Evolutionary conservation across 2,113 vertebrate genomes (phyloP), one percentile per base, ranked within the genome.

Genomic region (Gasterosteus aculeatus): DNA sequence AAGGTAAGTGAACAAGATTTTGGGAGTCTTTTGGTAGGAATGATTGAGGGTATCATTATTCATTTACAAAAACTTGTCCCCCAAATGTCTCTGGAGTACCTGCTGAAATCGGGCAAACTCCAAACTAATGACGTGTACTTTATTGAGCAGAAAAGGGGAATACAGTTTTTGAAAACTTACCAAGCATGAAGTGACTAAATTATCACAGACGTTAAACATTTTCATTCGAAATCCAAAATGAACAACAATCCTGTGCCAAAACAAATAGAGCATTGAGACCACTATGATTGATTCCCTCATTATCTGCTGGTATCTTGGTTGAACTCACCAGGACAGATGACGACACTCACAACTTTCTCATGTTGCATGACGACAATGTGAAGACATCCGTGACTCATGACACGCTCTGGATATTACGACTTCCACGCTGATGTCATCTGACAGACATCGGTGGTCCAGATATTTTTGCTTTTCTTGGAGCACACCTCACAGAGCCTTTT

Each of bases 331-430:
- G 62, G 29, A 10, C 10, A 10, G 33, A 56, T 75, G 47, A 62
- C 12, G 33, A 84, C 57, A 67, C 69, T 35, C 65, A 68, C 29
- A 26, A 62, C 54, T 39, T 56, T 72, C 85, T 86, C 82, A 56
- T 14, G 56, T 89, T 88, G 67, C 82, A 83, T 90, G 88, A 83
- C 82, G 78, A 46, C 83, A 83, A 75, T 75, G 59, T 35, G 51
- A 79, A 88, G 82, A 84, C 82, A 39, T 71, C 84, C 80, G 47
- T 89, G 89, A 77, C 39, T 86, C 81, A 83, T 77, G 82, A 82
- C 87, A 81, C 65, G 56, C 72, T 72, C 78, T 69, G 65, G 82
- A 75, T 83, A 16, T 84, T 71, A 76, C 77, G 75, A 84, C 74
- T 79, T 80, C 38, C 69, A 65, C 29, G 15, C 41, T 68, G 59